Percentiles rank a stretch among this genome's conserved stretches.
Conservation (phyloP, 2,113 vertebrate species). For the Serinus canaria region DNA sequence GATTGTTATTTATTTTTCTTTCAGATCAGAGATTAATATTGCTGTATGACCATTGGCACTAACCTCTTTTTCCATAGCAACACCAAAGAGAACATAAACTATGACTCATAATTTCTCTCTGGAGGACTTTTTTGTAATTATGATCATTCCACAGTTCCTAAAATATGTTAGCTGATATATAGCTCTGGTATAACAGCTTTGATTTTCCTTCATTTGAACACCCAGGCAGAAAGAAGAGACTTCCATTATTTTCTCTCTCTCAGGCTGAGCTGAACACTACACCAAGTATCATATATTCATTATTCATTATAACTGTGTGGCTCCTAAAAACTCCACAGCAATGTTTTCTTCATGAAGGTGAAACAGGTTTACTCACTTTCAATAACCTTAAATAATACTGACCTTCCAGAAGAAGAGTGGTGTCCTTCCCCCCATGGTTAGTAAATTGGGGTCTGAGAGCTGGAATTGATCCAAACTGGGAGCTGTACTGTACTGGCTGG, state of each 20-base stretch:
- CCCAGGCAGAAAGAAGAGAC: conserved; percentile 19
- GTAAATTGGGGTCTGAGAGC: not conserved
- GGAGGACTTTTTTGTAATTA: conserved; percentile 72
- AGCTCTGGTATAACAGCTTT: conserved; percentile 49
- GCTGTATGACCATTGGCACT: conserved; percentile 38
- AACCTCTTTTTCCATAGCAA: conserved; percentile 70
- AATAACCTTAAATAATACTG: conserved; percentile 10
- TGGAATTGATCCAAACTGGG: not conserved
- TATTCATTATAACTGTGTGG: not conserved
- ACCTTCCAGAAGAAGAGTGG: not conserved
- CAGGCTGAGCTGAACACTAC: not conserved
- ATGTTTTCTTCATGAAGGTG: not conserved
- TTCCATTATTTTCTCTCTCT: conserved; percentile 35
- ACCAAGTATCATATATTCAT: conserved; percentile 1
- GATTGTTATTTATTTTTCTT: conserved; percentile 64
- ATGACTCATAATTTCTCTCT: conserved; percentile 69
- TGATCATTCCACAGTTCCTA: conserved; percentile 67
- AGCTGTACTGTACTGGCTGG: not conserved
- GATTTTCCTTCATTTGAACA: conserved; percentile 48
- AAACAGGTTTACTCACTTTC: not conserved
- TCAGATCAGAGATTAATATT: conserved; percentile 59
- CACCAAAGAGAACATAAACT: conserved; percentile 64
- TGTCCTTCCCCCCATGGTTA: not conserved
- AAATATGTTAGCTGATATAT: conserved; percentile 63
- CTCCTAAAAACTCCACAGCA: conserved; percentile 14